Evolutionary conservation across 2,113 vertebrate genomes (phyloP).

Genomic region (Ciconia maguari): DNA sequence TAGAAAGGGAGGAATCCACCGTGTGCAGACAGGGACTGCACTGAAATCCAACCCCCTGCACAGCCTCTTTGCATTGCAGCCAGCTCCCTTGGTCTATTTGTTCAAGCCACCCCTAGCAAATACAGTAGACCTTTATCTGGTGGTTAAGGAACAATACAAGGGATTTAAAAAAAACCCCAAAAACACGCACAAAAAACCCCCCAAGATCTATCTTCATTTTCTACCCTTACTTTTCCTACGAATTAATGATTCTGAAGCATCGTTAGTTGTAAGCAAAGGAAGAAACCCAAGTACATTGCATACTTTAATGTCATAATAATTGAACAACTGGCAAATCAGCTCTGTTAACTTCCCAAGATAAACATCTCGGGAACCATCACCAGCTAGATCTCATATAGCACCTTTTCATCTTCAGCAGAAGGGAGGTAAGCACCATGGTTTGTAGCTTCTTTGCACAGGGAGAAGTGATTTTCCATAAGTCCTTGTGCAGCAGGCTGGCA

Average conservation of each 20-base stretch:
- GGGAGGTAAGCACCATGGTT: background rate
- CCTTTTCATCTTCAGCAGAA: background rate
- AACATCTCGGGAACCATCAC: background rate
- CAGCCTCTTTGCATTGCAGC: background rate
- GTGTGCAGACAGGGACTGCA: background rate
- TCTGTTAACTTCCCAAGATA: background rate
- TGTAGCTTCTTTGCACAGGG: background rate
- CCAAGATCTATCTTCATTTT: background rate
- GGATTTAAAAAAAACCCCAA: background rate
- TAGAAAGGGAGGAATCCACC: background rate
- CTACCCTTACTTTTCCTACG: background rate
- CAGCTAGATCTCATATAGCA: background rate
- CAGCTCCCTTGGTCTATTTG: background rate
- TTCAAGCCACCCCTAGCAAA: background rate
- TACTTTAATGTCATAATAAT: background rate
- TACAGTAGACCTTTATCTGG: background rate
- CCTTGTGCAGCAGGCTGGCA: background rate
- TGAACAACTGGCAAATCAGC: background rate
- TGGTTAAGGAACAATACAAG: background rate
- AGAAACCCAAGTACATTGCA: background rate
- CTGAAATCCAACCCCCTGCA: background rate
- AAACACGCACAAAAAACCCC: accelerated
- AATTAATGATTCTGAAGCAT: background rate
- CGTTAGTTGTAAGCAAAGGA: background rate
- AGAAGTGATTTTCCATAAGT: background rate